Conservation (phyloP, 1,140 invertebrate species). For the Caenorhabditis remanei region DNA sequence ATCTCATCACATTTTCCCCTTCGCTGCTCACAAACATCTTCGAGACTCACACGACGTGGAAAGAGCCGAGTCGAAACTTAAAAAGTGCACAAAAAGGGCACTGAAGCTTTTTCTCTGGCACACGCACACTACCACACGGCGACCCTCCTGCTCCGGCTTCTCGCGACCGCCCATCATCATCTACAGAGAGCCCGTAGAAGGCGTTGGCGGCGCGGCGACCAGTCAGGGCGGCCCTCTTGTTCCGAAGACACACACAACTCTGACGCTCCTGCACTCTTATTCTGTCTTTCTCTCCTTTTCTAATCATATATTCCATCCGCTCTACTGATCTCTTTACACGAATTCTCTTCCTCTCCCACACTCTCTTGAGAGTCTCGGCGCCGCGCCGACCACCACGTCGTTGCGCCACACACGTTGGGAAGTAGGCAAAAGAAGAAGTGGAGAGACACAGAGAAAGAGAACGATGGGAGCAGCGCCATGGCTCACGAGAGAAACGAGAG, state of each 20-base stretch:
- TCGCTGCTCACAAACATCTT: not conserved
- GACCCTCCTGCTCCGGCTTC: slow-evolving; percentile 44
- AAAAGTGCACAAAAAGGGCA: slow-evolving; percentile 25
- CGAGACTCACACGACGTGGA: not conserved
- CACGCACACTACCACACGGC: slow-evolving; percentile 3
- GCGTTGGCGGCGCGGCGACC: slow-evolving; percentile 43
- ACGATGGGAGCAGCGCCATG: not conserved
- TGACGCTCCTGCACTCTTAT: not conserved
- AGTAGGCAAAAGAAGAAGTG: not conserved
- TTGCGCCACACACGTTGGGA: slow-evolving; percentile 36
- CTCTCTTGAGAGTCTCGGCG: not conserved
- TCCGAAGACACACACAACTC: not conserved
- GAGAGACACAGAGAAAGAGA: not conserved
- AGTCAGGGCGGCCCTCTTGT: not conserved
- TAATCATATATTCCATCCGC: slow-evolving; percentile 51
- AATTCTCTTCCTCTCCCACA: not conserved
- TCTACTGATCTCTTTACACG: slow-evolving; percentile 23
- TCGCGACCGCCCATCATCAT: slow-evolving; percentile 15
- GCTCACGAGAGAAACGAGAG: not conserved
- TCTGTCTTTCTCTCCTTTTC: not conserved
- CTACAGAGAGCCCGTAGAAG: slow-evolving; percentile 2
- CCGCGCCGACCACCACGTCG: slow-evolving; percentile 37
- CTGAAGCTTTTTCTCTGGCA: not conserved
- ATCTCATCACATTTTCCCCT: not conserved
- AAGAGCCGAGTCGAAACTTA: slow-evolving; percentile 11